phyloP scores from a whole-genome alignment of 2,888 invertebrate genomes.

The Aphrophora alni region DNA sequence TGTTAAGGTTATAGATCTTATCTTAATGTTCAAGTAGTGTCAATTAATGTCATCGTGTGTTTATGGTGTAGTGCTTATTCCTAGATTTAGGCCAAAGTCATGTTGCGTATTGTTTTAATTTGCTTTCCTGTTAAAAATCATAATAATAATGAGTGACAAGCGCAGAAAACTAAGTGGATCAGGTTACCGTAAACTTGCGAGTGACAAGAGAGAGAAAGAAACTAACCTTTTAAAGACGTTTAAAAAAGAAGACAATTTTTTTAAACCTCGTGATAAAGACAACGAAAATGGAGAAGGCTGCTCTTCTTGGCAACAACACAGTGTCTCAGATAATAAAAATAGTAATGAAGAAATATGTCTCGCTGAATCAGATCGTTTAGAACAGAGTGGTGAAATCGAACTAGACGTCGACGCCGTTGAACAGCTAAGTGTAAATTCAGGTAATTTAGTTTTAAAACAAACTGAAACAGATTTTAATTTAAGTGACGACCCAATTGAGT shows the following conservation, averaged over 20 bases:
- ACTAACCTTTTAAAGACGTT: conserved; percentile 22
- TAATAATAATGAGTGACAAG: conserved; percentile 23
- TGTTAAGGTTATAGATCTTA: no score
- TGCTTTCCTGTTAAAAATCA: not conserved
- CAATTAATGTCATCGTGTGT: no score
- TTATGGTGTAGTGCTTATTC: no score
- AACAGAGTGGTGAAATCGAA: conserved; percentile 13
- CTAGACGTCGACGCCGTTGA: conserved; percentile 4
- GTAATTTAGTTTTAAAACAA: conserved; percentile 13
- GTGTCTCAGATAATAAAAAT: conserved; percentile 19
- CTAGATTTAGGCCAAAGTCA: no score
- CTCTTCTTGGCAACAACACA: conserved; percentile 16
- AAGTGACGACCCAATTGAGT: conserved; percentile 11
- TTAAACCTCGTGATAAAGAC: conserved; percentile 14
- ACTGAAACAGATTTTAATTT: conserved; percentile 14
- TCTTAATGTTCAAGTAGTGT: no score
- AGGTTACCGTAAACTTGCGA: conserved; percentile 11
- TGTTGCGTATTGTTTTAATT: not conserved
- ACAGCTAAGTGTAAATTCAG: conserved; percentile 12
- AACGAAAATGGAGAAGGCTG: conserved; percentile 6
- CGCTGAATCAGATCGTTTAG: conserved; percentile 8
- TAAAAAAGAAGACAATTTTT: conserved; percentile 24
- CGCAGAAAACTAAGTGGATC: conserved; percentile 23
- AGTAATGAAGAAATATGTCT: conserved; percentile 2
- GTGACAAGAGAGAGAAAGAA: conserved; percentile 21